Conservation (phyloP, 2,797 vertebrate species). For the Danio kyathit region DNA sequence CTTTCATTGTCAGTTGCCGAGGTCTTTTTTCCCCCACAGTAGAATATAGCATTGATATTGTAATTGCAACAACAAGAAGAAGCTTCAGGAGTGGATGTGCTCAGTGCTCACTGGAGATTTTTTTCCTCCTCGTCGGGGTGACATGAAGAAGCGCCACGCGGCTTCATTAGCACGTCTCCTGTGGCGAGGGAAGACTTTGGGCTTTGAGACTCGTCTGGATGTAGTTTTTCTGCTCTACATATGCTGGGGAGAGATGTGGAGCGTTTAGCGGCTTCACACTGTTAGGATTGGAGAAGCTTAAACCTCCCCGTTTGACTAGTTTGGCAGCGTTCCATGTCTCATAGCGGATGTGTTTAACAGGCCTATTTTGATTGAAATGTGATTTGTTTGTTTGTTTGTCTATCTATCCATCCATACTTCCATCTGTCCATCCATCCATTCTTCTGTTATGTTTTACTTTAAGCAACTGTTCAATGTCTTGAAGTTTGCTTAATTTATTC, state of each 20-base stretch:
- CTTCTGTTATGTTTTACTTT: no score
- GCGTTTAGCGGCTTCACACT: constrained; percentile 2
- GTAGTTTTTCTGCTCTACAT: constrained; percentile 2
- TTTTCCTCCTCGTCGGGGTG: not conserved
- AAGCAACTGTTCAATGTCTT: no score
- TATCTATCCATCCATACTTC: no score
- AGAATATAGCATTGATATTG: not conserved
- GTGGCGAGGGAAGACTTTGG: constrained; percentile 3
- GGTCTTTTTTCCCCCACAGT: not conserved
- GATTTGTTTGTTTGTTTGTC: no score
- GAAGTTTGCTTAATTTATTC: no score
- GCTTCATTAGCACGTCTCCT: constrained; percentile 42
- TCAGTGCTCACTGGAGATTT: not conserved
- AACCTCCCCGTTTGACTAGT: not conserved
- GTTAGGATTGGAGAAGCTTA: not conserved
- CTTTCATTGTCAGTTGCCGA: constrained; percentile 10
- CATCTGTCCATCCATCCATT: no score
- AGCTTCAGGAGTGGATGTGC: not conserved
- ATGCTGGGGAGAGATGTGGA: not conserved
- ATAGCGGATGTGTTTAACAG: no score
- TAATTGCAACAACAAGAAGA: constrained; percentile 11
- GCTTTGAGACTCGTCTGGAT: constrained; percentile 7
- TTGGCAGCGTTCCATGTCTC: not conserved
- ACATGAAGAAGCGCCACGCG: constrained; percentile 25
- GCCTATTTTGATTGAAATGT: no score